Base-by-base conservation (phyloP, 2,888 invertebrate species). In the Parnassius mnemosyne region DNA sequence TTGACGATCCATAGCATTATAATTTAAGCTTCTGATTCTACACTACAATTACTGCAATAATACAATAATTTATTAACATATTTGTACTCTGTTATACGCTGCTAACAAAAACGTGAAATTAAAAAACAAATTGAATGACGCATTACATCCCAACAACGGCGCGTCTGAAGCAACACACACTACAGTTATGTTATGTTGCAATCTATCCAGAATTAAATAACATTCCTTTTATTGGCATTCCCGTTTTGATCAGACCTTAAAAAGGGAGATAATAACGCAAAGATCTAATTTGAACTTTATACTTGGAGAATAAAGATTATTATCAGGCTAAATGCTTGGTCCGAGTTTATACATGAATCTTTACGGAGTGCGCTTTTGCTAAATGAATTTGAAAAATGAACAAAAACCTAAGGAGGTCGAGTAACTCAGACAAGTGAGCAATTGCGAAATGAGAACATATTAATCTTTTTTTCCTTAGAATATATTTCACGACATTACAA, bases 161-260 rank as follows among this genome's bases (percentile, higher is more conserved):
- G 12, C 43, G 57, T 20, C 57, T 42, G 12, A 42, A 52, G 56
- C 34, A 51, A 57, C 42, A 10, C 20, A 20, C 50, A 13, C n/a
- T 34, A 16, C 51, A 11, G 51, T 49, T 34, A 49, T 13, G 2
- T 51, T 20, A 51, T 34, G 34, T 7, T 34, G 34, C 7, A 3
- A 12, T 46, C 13, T 20, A 58, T 43, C 11, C 52, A 44, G 43
- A n/a, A 25, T n/a, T 41, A 58, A 41, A 41, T 44, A 20, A 53
- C 52, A 60, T 61, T 64, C 61, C 68, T 68, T 70, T 65, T 66
- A 68, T 70, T 69, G 63, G 64, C 61, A 70, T 71, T 71, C 71
- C 65, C 66, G 57, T 47, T 65, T 68, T 66, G 67, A 52, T 62
- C 67, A 66, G 68, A 16, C 66, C 64, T 60, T 54, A 63, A 34